phyloP scores from a whole-genome alignment of 2,797 vertebrate genomes.

The Eulemur rubriventer region DNA sequence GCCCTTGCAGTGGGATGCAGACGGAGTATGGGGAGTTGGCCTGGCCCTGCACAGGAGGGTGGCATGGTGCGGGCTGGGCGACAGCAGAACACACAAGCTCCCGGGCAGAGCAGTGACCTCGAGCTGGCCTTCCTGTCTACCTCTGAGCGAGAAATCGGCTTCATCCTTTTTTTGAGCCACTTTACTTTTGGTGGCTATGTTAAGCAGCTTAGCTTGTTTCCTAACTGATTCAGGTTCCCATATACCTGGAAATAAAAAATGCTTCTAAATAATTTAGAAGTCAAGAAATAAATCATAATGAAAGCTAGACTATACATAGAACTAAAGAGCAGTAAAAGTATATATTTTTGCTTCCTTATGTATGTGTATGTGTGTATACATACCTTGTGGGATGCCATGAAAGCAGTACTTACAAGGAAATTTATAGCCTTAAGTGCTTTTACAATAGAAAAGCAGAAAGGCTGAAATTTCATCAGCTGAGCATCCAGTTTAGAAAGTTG shows the following conservation, averaged over 20 bases:
- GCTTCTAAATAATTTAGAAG: not conserved
- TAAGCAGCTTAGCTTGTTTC: not conserved
- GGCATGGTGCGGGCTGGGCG: accelerated
- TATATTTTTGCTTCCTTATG: not conserved
- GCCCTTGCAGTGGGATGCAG: not conserved
- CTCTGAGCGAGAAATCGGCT: not conserved
- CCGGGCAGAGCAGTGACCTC: accelerated
- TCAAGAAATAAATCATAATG: not conserved
- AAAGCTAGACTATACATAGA: not conserved
- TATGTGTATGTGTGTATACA: not conserved
- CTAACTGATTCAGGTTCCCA: not conserved
- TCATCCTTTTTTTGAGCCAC: not conserved
- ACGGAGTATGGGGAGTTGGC: not conserved
- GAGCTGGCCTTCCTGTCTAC: not conserved
- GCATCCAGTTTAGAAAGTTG: not conserved
- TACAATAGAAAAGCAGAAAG: not conserved
- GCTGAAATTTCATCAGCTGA: not conserved
- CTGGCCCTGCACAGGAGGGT: not conserved
- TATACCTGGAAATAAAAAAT: not conserved
- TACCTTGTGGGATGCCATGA: not conserved
- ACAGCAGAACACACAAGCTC: not conserved
- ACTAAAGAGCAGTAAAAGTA: not conserved
- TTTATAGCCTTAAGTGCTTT: not conserved
- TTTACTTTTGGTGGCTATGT: not conserved
- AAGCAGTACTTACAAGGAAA: not conserved